Evolutionary conservation across 2,888 invertebrate genomes (phyloP).

Genomic region (Oeneis ivallda): DNA sequence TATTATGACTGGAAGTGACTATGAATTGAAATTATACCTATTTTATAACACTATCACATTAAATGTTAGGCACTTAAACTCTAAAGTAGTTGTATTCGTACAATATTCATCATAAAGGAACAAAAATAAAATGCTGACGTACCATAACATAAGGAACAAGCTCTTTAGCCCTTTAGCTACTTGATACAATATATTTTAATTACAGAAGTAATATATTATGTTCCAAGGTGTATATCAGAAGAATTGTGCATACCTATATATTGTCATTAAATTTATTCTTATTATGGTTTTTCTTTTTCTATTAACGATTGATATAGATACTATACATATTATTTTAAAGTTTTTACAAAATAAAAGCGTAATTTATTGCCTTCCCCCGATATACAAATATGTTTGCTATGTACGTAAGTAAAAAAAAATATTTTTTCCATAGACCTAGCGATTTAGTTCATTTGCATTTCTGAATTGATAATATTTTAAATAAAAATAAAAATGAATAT

Average conservation of each 20-base stretch:
- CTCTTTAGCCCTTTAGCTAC: slow-evolving; percentile 56
- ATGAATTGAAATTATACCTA: slow-evolving; percentile 71
- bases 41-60: slow-evolving; percentile 75
- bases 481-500: neutral
- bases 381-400: slow-evolving; percentile 49
- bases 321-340: slow-evolving; percentile 42
- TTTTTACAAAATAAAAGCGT: slow-evolving; percentile 83
- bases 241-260: slow-evolving; percentile 33
- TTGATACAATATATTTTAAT: slow-evolving; percentile 34
- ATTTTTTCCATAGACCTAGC: slow-evolving; percentile 14
- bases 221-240: slow-evolving; percentile 36
- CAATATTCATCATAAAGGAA: slow-evolving; percentile 63
- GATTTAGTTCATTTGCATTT: slow-evolving; percentile 1
- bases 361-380: slow-evolving; percentile 87
- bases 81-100: slow-evolving; percentile 57
- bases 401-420: slow-evolving; percentile 15
- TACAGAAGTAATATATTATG: slow-evolving; percentile 27
- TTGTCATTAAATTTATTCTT: slow-evolving; percentile 22
- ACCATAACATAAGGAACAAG: slow-evolving; percentile 42
- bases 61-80: slow-evolving; percentile 53
- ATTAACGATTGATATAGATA: slow-evolving; percentile 34
- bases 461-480: neutral
- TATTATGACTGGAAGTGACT: slow-evolving; percentile 82
- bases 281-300: slow-evolving; percentile 31
- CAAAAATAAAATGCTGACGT: slow-evolving; percentile 48